Conservation (phyloP, 2,888 invertebrate genomes). For the Galerucella calmariensis region DNA sequence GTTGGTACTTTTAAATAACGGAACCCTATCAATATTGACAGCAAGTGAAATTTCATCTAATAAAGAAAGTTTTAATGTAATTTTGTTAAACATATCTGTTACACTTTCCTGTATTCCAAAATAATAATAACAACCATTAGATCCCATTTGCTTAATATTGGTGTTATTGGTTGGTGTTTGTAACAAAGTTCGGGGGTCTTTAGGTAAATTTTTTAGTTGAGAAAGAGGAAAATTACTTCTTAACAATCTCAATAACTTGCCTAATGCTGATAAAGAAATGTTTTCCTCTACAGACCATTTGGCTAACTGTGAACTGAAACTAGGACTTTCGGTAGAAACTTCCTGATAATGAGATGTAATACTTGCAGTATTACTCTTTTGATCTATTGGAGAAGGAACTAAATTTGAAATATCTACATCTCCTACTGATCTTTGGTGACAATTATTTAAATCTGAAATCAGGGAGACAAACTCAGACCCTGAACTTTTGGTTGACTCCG, state of each 20-base stretch:
- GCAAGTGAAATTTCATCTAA: too few species aligned
- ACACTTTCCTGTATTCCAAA: too few species aligned
- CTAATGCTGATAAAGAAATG: conserved; percentile 1
- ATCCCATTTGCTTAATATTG: conserved; percentile 2
- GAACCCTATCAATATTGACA: too few species aligned
- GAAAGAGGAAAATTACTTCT: conserved; percentile 4
- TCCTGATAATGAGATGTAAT: neutral
- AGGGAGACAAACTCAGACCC: conserved; percentile 1
- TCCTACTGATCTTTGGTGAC: neutral
- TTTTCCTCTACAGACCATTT: conserved; percentile 4
- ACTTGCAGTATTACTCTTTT: neutral
- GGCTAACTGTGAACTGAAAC: neutral
- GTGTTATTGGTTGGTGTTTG: neutral
- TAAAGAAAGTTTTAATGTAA: too few species aligned
- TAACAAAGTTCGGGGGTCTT: neutral
- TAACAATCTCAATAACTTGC: conserved; percentile 1
- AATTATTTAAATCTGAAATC: neutral
- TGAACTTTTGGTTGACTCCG: neutral
- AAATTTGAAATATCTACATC: neutral
- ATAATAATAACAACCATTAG: neutral
- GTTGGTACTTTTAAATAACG: too few species aligned
- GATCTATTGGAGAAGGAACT: conserved; percentile 3
- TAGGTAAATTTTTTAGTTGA: conserved; percentile 1
- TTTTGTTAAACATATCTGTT: too few species aligned
- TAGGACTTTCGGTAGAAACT: conserved; percentile 1